Conservation (phyloP, 1,140 invertebrate species). For the Rhizoglyphus robini region DNA sequence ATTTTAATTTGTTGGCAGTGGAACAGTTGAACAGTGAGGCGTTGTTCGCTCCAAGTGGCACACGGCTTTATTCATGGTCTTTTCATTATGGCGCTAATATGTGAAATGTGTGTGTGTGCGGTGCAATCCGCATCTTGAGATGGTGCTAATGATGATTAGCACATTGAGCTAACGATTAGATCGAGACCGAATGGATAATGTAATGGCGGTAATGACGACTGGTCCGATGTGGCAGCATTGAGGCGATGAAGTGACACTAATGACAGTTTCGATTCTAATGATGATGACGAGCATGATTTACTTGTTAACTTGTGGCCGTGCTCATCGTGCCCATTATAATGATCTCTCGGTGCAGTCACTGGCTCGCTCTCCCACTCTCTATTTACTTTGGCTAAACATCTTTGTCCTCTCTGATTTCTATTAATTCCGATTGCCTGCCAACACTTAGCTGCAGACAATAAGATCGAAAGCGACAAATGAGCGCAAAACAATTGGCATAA, state of each 20-base stretch:
- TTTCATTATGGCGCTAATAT: not conserved
- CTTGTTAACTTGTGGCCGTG: slow-evolving; percentile 14
- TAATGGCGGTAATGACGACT: slow-evolving; percentile 1
- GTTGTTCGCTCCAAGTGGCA: not conserved
- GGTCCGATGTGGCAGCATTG: not conserved
- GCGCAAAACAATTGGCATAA: slow-evolving; percentile 7
- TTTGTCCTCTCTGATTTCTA: slow-evolving; percentile 9
- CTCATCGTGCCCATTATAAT: not conserved
- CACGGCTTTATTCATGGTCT: not conserved
- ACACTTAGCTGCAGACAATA: slow-evolving; percentile 13
- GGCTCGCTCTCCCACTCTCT: not conserved
- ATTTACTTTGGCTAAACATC: slow-evolving; percentile 14
- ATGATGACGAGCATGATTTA: slow-evolving; percentile 14
- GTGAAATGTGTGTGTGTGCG: not conserved
- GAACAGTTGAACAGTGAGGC: not conserved
- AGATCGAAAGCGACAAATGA: slow-evolving; percentile 12
- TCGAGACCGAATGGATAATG: slow-evolving; percentile 15
- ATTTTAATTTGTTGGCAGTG: not conserved
- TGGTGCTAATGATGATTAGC: slow-evolving; percentile 17
- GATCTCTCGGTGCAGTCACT: not conserved
- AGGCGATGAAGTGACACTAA: slow-evolving; percentile 16
- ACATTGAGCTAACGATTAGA: slow-evolving; percentile 18
- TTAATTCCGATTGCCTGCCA: slow-evolving; percentile 9
- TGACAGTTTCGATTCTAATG: slow-evolving; percentile 9
- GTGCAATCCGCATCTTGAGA: not conserved